Conservation (phyloP, 1,140 invertebrate genomes). For the Dryas iulia region DNA sequence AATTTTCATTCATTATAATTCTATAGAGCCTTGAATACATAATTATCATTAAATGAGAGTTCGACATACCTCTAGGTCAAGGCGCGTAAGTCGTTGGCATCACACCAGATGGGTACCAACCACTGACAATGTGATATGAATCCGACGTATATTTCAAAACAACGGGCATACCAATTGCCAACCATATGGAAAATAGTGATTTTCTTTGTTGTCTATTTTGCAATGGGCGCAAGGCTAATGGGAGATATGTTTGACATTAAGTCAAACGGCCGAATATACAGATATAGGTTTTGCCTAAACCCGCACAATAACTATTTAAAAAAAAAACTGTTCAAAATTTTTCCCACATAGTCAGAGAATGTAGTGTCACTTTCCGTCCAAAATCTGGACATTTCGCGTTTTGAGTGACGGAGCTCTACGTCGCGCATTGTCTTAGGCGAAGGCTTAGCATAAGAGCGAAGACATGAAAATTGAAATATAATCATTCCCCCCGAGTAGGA, state of each 20-base stretch:
- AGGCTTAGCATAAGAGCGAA: too few relatives aligned
- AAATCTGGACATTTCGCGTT: too few relatives aligned
- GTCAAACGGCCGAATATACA: neutral
- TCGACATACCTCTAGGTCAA: slow-evolving; percentile 56
- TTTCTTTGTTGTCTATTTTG: slow-evolving; percentile 10
- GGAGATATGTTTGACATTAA: neutral
- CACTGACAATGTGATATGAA: slow-evolving; percentile 39
- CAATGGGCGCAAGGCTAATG: slow-evolving; percentile 9
- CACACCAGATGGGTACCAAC: slow-evolving; percentile 44
- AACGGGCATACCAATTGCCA: slow-evolving; percentile 14
- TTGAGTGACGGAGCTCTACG: too few relatives aligned
- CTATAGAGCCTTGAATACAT: slow-evolving; percentile 7
- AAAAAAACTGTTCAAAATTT: too few relatives aligned
- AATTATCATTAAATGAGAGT: slow-evolving; percentile 18
- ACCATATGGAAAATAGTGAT: neutral
- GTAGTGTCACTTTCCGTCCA: too few relatives aligned
- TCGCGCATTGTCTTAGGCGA: too few relatives aligned
- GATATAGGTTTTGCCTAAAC: neutral
- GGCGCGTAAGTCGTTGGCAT: slow-evolving; percentile 62
- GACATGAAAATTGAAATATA: too few relatives aligned
- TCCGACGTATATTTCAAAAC: slow-evolving; percentile 35
- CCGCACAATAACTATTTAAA: neutral
- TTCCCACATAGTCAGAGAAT: too few relatives aligned
- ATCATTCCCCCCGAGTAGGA: too few relatives aligned
- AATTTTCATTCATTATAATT: neutral